Base-by-base conservation (phyloP, 2,888 invertebrate genomes). In the Lucinisca nassula region DNA sequence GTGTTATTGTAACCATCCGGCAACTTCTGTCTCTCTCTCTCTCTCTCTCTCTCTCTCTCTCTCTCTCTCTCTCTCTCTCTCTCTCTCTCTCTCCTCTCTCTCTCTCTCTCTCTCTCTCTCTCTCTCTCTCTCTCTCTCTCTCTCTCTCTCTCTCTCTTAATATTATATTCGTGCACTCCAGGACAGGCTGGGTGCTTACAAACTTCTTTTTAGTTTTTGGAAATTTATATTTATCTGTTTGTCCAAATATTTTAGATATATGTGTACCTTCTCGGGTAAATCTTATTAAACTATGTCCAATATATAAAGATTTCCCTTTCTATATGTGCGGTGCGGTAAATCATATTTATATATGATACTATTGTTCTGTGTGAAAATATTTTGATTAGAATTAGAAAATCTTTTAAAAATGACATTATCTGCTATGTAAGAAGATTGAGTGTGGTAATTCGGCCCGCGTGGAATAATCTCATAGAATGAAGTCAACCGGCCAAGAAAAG, bases 401-500 rank as follows among this genome's bases (percentile, higher is more conserved):
- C 35, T 67, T 67, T 67, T 35, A 35, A 17, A 67, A 67, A 67
- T 67, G 32, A 35, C 67, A 67, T 67, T 67, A 67, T 67, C 35
- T n/a, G 30, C 12, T 35, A 35, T 35, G 67, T 67, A 10, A 67
- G 67, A 35, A 67, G 67, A 67, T 67, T 67, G 67, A 67, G 27
- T 12, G 45, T 17, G 35, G 10, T 67, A 67, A 58, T 58, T 58
- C n/a, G 27, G 27, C 27, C 58, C 24, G 58, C 58, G 12, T 58
- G 58, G 58, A 58, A 58, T 58, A 58, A 58, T 58, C 58, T 27
- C 58, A 3, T 27, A 27, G 58, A 58, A 27, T 58, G 58, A 58
- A 58, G 4, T 58, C 58, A 58, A 58, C 24, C 58, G 27, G 24
- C 27, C 2, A 27, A 8, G 27, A 27, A 27, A 24, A n/a, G 58